Percentiles rank a stretch among this genome's conserved stretches.
These are phyloP conservation scores for Cyanoramphus novaezelandiae DNA, from an alignment of 2,113 vertebrate genomes.

Conservation along the genomic window DNA sequence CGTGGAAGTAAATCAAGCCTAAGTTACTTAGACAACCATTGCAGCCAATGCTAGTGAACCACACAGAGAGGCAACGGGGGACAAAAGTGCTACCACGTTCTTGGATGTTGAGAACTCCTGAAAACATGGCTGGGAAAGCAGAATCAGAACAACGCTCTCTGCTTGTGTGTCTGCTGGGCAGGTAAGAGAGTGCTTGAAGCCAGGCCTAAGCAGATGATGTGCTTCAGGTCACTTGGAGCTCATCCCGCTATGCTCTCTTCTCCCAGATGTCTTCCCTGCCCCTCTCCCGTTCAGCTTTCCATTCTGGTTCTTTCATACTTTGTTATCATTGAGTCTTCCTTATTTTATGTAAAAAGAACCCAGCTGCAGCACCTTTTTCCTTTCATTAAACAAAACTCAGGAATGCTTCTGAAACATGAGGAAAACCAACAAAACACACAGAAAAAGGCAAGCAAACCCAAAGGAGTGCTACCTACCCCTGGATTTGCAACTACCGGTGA, in stretches of 20 bases:
- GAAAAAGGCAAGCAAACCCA: neutral
- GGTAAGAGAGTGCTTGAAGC: neutral
- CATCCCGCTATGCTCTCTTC: neutral
- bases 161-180: neutral
- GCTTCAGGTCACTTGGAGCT: neutral
- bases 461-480: neutral
- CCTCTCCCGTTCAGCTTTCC: neutral
- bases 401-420: neutral
- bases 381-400: neutral
- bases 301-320: neutral
- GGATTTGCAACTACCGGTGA: neutral
- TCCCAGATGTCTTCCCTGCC: neutral
- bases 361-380: rapidly evolving
- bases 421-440: neutral
- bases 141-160: neutral
- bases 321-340: neutral
- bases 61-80: rapidly evolving
- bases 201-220: rapidly evolving
- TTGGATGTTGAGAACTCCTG: neutral
- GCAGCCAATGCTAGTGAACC: neutral
- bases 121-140: neutral
- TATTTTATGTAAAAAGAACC: neutral
- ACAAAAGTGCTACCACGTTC: neutral
- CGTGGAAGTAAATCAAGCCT: neutral
- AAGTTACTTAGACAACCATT: neutral